Percentiles rank a stretch among this genome's conserved stretches.
These are phyloP conservation scores for Chromis chromis DNA, from an alignment of 2,797 vertebrate genomes.

Conservation along the genomic window DNA sequence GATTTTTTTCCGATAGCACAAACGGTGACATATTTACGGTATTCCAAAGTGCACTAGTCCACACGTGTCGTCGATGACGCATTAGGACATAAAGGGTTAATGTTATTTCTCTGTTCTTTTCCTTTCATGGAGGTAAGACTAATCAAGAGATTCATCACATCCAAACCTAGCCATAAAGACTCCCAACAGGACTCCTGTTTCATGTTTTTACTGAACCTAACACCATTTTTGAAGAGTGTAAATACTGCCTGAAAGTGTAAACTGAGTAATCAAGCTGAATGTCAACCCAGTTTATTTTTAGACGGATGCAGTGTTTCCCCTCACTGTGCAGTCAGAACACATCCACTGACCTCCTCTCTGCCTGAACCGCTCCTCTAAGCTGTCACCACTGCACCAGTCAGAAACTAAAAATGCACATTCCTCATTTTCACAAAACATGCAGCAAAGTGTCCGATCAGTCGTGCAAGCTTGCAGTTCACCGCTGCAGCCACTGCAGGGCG, in stretches of 20 bases:
- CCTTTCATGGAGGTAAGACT: background rate
- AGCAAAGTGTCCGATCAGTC: background rate
- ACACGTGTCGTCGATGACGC: too few relatives aligned
- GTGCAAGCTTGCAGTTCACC: constrained; percentile 3
- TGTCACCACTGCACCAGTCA: constrained; percentile 4
- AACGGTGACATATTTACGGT: too few relatives aligned
- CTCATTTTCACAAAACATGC: background rate
- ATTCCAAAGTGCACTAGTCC: too few relatives aligned
- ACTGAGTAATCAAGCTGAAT: constrained; percentile 44
- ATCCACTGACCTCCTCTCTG: background rate
- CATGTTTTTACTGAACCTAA: background rate
- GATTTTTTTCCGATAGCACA: too few relatives aligned
- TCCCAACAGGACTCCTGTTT: constrained; percentile 3
- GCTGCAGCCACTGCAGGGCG: constrained; percentile 41
- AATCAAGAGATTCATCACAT: background rate
- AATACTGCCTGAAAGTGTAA: constrained; percentile 42
- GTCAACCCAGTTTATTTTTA: constrained; percentile 42
- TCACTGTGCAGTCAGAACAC: constrained; percentile 1
- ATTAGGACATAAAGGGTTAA: too few relatives aligned
- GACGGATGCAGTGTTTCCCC: background rate
- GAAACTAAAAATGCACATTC: background rate
- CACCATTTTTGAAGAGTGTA: constrained; percentile 4
- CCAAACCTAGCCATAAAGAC: background rate
- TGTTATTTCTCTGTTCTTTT: background rate
- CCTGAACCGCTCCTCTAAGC: constrained; percentile 1